Percentiles rank a stretch among this genome's conserved stretches.
These are phyloP conservation scores for Actinia tenebrosa DNA, from an alignment of 64 coral and sea anemone species.

Conservation along the genomic window DNA sequence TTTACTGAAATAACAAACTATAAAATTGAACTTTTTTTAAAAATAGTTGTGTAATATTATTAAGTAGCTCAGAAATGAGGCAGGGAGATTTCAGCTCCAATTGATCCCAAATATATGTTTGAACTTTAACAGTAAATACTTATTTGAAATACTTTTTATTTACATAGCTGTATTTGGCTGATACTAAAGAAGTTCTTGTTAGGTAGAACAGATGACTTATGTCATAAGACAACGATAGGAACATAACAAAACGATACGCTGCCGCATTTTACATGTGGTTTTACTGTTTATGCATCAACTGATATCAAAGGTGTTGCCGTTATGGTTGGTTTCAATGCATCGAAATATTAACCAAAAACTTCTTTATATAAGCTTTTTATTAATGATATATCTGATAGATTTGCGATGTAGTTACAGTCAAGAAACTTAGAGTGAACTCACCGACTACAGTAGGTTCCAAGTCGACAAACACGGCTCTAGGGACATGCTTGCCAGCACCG, in stretches of 20 bases:
- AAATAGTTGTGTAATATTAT: neutral
- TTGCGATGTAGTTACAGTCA: neutral
- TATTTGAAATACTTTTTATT: neutral
- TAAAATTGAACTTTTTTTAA: neutral
- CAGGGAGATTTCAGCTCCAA: neutral
- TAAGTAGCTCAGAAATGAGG: neutral
- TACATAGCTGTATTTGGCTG: neutral
- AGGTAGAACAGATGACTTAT: neutral
- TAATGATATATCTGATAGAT: too few species aligned
- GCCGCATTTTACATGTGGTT: neutral
- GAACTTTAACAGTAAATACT: neutral
- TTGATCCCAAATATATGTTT: neutral
- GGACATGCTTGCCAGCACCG: slow-evolving; percentile 62
- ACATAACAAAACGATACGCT: neutral
- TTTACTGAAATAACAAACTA: neutral
- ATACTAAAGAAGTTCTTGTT: neutral
- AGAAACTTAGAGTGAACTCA: slow-evolving; percentile 16
- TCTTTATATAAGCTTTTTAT: too few species aligned
- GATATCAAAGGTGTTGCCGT: neutral
- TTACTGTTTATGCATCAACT: neutral
- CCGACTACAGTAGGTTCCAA: slow-evolving; percentile 82
- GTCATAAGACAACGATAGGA: neutral
- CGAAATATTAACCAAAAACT: too few species aligned
- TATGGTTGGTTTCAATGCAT: too few species aligned
- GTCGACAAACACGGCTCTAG: slow-evolving; percentile 74